These are phyloP conservation scores for Oeneis ivallda DNA, from an alignment of 2,888 invertebrate species.

Conservation along the genomic window DNA sequence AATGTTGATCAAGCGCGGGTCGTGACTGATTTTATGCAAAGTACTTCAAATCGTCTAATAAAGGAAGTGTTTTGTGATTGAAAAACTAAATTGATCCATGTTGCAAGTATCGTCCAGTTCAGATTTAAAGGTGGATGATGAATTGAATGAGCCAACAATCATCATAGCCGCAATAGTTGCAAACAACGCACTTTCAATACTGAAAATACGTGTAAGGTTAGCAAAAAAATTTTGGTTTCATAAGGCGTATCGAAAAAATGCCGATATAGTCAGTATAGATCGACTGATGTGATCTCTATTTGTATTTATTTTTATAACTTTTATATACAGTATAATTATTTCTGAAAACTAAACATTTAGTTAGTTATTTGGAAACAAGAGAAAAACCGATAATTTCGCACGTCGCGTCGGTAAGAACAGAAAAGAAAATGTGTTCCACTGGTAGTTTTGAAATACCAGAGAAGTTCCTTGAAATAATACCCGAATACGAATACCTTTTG, in stretches of 20 bases:
- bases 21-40: conserved; percentile 76
- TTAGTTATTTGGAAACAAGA: too few relatives aligned
- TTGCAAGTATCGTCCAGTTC: conserved; percentile 37
- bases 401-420: too few relatives aligned
- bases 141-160: background rate
- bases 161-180: background rate
- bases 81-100: conserved; percentile 51
- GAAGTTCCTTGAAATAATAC: background rate
- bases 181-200: background rate
- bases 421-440: background rate
- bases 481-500: background rate
- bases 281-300: too few relatives aligned
- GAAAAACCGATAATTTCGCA: too few relatives aligned
- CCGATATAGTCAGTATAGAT: too few relatives aligned
- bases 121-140: background rate
- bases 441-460: background rate
- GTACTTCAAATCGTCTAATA: conserved; percentile 55
- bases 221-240: background rate
- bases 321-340: too few relatives aligned
- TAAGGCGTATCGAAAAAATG: too few relatives aligned
- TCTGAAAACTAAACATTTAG: too few relatives aligned
- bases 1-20: conserved; percentile 54
- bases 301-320: too few relatives aligned
- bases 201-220: background rate
- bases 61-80: conserved; percentile 59